Evolutionary conservation across 2,113 vertebrate species (phyloP), one percentile per base, ranked within the genome.

Genomic region (Etia nguti): DNA sequence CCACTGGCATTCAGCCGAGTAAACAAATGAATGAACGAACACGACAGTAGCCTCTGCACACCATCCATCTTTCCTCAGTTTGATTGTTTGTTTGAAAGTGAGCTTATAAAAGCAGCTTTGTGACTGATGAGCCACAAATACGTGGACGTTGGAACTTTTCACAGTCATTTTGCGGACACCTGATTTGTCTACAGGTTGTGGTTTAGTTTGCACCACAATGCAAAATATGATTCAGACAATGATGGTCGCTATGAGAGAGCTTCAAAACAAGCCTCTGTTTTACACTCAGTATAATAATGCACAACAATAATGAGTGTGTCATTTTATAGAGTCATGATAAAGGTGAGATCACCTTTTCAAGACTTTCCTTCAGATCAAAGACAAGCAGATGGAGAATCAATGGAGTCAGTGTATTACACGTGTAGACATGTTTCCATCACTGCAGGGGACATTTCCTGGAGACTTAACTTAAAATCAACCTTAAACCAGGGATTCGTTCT

Each of bases 171-270:
- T 20, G 29, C 36, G 0, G 4, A 10, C 43, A 5, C 15, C 86
- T 83, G 73, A 85, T 92, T 90, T 92, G 86, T 90, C 87, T 90
- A 34, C 80, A 60, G 18, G 60, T 20, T 46, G 46, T 24, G 62
- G 82, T 80, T 85, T 46, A 3, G 6, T 52, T 75, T 80, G 43
- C 54, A 9, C 15, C 73, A 0, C 4, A 1, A 83, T 77, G 84
- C 50, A 87, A 83, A 13, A 5, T 36, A 5, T 4, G 11, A 70
- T 18, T 8, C 4, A 5, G 8, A 1, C 18, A 31, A 81, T 2
- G 10, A 75, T 2, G 43, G 73, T 36, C 0, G 8, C 9, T 1
- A 16, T 13, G 20, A 50, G 5, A 36, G 4, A 0, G 16, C 60
- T 10, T 48, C 36, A 10, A n/a, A n/a, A 65, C 26, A 52, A 52